phyloP scores from a whole-genome alignment of 2,888 invertebrate genomes.

The Doris montereyensis region DNA sequence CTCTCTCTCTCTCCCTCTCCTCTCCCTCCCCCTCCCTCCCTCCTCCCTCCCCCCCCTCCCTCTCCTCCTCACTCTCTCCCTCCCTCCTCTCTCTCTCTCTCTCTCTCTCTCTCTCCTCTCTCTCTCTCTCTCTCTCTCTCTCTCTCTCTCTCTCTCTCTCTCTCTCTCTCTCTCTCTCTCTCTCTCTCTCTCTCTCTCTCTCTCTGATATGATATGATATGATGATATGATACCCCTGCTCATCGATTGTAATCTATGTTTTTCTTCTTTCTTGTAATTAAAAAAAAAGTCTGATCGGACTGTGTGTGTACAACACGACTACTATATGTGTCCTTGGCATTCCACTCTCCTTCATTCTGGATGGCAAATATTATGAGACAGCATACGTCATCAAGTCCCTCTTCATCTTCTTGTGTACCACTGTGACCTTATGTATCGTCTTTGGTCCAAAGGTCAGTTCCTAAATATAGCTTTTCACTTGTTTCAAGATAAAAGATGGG shows the following conservation, averaged over 20 bases:
- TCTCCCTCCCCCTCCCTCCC: too few species aligned
- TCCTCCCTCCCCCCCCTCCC: too few species aligned
- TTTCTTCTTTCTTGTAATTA: neutral
- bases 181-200: neutral
- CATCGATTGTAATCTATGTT: neutral
- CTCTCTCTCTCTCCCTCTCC: slow-evolving; percentile 21
- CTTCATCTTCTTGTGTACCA: slow-evolving; percentile 54
- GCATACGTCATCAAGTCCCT: slow-evolving; percentile 48
- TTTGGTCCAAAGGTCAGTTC: slow-evolving; percentile 59
- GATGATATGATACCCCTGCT: too few species aligned
- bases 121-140: too few species aligned
- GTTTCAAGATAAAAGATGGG: too few species aligned
- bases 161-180: neutral
- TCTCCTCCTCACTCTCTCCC: too few species aligned
- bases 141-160: too few species aligned
- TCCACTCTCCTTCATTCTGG: slow-evolving; percentile 49
- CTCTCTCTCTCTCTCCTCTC: too few species aligned
- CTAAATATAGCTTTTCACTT: neutral
- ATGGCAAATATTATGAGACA: slow-evolving; percentile 48
- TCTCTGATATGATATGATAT: too few species aligned
- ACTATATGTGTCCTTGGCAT: slow-evolving; percentile 54
- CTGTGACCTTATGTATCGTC: slow-evolving; percentile 54
- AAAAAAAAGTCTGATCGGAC: slow-evolving; percentile 57
- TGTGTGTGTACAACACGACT: slow-evolving; percentile 60
- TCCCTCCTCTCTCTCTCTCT: too few species aligned